These are phyloP conservation scores for Morpho deidamia DNA, from an alignment of 2,888 invertebrate species.

Conservation along the genomic window DNA sequence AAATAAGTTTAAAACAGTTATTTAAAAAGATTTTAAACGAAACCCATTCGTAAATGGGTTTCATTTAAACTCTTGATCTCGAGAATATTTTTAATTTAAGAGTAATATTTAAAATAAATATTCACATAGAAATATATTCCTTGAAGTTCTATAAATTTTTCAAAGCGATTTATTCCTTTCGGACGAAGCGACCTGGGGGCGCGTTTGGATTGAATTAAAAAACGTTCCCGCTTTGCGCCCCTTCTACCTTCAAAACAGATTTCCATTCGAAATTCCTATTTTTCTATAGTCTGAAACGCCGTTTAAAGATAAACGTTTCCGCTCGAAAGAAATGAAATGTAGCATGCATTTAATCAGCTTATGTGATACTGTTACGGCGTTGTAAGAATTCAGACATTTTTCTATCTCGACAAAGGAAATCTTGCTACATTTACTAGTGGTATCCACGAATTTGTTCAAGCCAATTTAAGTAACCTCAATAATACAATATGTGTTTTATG, in stretches of 20 bases:
- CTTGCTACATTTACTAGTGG: too few species aligned
- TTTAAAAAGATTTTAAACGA: too few species aligned
- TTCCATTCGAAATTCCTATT: slow-evolving; percentile 56
- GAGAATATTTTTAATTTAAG: neutral
- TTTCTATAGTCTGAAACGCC: slow-evolving; percentile 26
- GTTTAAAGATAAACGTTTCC: slow-evolving; percentile 22
- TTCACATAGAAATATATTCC: slow-evolving; percentile 32
- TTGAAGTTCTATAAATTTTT: slow-evolving; percentile 34
- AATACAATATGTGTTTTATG: too few species aligned
- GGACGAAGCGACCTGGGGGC: slow-evolving; percentile 55
- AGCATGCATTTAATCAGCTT: slow-evolving; percentile 18
- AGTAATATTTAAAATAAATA: slow-evolving; percentile 1
- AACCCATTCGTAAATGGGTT: too few species aligned
- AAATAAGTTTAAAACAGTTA: too few species aligned
- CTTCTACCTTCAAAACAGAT: slow-evolving; percentile 41
- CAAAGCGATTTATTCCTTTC: slow-evolving; percentile 33
- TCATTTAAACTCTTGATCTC: neutral
- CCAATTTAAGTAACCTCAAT: neutral
- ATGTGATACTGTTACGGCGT: neutral
- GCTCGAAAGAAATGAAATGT: slow-evolving; percentile 20
- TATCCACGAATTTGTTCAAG: too few species aligned
- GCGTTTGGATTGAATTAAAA: slow-evolving; percentile 67
- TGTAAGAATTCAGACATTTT: neutral
- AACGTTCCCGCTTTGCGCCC: slow-evolving; percentile 42
- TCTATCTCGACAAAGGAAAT: too few species aligned